Base-by-base conservation (phyloP, 2,888 invertebrate species). In the Nomada hirtipes region DNA sequence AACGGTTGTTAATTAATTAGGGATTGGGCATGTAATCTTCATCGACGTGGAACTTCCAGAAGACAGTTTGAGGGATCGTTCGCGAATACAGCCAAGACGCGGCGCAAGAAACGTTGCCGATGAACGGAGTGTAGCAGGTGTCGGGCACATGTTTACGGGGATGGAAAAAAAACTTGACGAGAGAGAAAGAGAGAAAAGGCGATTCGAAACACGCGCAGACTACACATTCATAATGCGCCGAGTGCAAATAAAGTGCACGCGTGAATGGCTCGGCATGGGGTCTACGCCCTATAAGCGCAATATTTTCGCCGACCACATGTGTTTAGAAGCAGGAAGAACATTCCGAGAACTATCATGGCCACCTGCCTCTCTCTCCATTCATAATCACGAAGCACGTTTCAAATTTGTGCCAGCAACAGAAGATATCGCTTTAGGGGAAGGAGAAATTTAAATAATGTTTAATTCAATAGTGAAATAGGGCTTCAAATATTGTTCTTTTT, bases 221-320 rank as follows among this genome's bases (percentile, higher is more conserved):
- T 75, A 81, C 59, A 76, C 86, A 78, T 74, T 72, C 76, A 65
- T 59, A 69, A 83, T 76, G 73, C 74, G 63, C 47, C 36, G 59
- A 79, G 83, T 83, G 85, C 88, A 90, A 89, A 91, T 89, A 89
- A 90, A 90, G 83, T 75, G 89, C 85, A 85, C 86, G 89, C 89
- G 85, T 88, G 84, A 86, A 84, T 77, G 89, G 87, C 91, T 90
- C 89, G 86, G 91, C 89, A 91, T 91, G 91, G 89, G 91, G 91
- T 90, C 88, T 85, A 83, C 86, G 87, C 81, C 84, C 86, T 86
- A 83, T 86, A 88, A 89, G 76, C 82, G 88, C 85, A 86, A 88
- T 79, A 90, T 89, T 89, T 90, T 85, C 77, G 60, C 50, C 78
- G 47, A 18, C 53, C 82, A 61, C 71, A 67, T 77, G 67, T 83